These are phyloP conservation scores for Clarias fuscus DNA, from an alignment of 2,797 vertebrate species.

Conservation along the genomic window DNA sequence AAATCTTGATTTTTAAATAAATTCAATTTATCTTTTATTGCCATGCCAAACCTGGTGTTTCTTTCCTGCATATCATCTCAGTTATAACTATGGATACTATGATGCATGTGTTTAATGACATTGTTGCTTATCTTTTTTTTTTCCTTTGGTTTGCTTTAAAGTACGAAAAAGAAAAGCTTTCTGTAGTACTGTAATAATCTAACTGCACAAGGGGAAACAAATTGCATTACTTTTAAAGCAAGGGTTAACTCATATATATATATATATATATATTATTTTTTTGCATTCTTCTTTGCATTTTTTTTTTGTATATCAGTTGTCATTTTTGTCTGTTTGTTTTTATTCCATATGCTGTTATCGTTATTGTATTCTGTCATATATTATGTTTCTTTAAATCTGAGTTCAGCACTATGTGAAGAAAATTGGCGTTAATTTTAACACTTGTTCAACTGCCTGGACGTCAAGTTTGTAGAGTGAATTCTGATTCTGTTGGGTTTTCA, in stretches of 20 bases:
- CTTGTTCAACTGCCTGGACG: not conserved
- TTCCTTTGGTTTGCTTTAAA: constrained; percentile 39
- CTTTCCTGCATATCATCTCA: constrained; percentile 29
- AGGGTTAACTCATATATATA: constrained; percentile 37
- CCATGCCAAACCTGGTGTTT: not conserved
- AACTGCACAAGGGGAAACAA: constrained; percentile 38
- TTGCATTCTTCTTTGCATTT: constrained; percentile 34
- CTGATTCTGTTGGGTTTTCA: not conserved
- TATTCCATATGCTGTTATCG: constrained; percentile 63
- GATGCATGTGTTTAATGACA: constrained; percentile 20
- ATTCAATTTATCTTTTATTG: not conserved
- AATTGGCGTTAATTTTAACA: not conserved
- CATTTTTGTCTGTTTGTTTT: constrained; percentile 58
- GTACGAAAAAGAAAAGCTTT: constrained; percentile 35
- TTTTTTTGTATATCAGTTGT: constrained; percentile 65
- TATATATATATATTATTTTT: not conserved
- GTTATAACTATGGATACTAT: constrained; percentile 2
- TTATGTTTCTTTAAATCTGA: constrained; percentile 19
- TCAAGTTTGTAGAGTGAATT: constrained; percentile 3
- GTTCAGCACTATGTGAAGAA: not conserved
- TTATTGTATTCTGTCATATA: constrained; percentile 50
- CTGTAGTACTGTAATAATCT: constrained; percentile 24
- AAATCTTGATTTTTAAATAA: not conserved
- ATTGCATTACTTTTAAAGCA: constrained; percentile 62
- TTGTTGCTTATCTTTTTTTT: constrained; percentile 5